These are phyloP conservation scores for Laticauda colubrina DNA, from an alignment of 2,113 vertebrate species.

Conservation along the genomic window DNA sequence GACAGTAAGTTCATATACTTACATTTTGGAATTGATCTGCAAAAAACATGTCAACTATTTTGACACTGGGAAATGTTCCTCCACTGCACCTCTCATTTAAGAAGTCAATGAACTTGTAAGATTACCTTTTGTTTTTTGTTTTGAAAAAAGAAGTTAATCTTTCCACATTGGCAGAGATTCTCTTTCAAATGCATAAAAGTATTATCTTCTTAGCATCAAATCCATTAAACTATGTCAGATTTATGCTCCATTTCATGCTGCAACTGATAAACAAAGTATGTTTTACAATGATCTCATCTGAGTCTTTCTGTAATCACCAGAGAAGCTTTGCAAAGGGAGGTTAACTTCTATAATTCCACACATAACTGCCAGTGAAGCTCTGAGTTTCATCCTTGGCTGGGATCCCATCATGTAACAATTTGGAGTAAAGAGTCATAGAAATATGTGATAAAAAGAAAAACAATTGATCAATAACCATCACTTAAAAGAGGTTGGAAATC, in stretches of 20 bases:
- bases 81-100: neutral
- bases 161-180: constrained; percentile 28
- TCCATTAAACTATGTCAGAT: constrained; percentile 60
- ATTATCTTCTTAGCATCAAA: constrained; percentile 60
- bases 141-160: constrained; percentile 52
- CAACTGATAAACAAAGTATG: constrained; percentile 56
- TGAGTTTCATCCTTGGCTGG: neutral
- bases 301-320: constrained; percentile 35
- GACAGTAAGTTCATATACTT: constrained; percentile 35
- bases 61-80: constrained; percentile 15
- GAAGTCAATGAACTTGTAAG: constrained; percentile 45
- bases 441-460: neutral
- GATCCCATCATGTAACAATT: neutral
- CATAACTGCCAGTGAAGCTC: neutral
- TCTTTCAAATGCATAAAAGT: constrained; percentile 60
- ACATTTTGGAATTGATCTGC: constrained; percentile 48
- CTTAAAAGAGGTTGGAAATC: neutral
- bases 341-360: neutral
- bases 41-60: constrained; percentile 56
- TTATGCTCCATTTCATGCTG: constrained; percentile 53
- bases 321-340: neutral
- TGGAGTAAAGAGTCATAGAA: neutral
- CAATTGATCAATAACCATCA: neutral
- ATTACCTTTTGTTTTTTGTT: constrained; percentile 47
- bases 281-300: constrained; percentile 57